Evolutionary conservation across 1,140 invertebrate genomes (phyloP).

Genomic region (Drosophila suzukii): DNA sequence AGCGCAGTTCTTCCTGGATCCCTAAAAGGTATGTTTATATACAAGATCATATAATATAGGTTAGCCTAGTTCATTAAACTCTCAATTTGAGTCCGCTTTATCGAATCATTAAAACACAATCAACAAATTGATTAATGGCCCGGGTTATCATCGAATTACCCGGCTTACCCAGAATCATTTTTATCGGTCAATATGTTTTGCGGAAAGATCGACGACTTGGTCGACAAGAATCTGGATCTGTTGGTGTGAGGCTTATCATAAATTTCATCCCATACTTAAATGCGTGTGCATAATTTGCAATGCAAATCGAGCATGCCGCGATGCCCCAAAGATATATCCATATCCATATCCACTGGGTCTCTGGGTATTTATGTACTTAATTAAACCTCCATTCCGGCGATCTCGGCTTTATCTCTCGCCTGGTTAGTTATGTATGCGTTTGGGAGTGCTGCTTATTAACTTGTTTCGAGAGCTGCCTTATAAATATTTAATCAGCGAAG

Average conservation of each 20-base stretch:
- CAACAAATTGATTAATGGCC: slow-evolving; percentile 27
- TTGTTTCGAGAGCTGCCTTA: slow-evolving; percentile 64
- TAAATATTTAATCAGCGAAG: slow-evolving; percentile 55
- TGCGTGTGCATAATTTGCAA: slow-evolving; percentile 61
- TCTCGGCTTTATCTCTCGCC: slow-evolving; percentile 50
- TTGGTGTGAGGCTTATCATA: slow-evolving; percentile 72
- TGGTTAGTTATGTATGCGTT: slow-evolving; percentile 72
- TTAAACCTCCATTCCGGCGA: slow-evolving; percentile 63
- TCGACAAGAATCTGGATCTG: slow-evolving; percentile 3
- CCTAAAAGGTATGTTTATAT: background rate
- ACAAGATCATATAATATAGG: background rate
- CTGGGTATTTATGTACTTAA: slow-evolving; percentile 66
- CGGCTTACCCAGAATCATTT: slow-evolving; percentile 14
- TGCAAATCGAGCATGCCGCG: slow-evolving; percentile 51
- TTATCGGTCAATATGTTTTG: slow-evolving; percentile 20
- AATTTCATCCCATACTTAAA: slow-evolving; percentile 53
- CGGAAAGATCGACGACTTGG: slow-evolving; percentile 1
- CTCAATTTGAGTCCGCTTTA: background rate
- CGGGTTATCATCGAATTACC: slow-evolving; percentile 13
- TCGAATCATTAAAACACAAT: slow-evolving; percentile 9
- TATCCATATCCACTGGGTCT: background rate
- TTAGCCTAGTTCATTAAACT: slow-evolving; percentile 22
- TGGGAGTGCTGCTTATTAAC: slow-evolving; percentile 69
- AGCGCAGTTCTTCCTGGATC: background rate
- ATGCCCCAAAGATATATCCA: slow-evolving; percentile 40